phyloP scores from a whole-genome alignment of 2,888 invertebrate genomes.

The Cinara cedri region DNA sequence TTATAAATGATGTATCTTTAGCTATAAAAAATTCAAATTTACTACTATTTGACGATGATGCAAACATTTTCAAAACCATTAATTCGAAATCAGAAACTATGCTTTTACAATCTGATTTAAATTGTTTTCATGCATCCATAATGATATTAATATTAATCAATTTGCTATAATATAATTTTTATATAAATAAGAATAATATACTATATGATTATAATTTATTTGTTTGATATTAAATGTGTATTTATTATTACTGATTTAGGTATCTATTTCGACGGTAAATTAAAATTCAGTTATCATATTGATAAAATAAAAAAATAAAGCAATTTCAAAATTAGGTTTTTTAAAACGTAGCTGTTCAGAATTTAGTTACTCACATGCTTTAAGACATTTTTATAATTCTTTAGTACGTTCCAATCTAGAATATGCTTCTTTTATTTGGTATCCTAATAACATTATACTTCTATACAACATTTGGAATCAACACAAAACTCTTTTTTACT shows the following conservation, averaged over 20 bases:
- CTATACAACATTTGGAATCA: neutral
- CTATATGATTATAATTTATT: neutral
- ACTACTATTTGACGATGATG: no score
- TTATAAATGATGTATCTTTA: no score
- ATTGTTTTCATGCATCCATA: neutral
- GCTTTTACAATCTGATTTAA: neutral
- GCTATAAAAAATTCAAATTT: no score
- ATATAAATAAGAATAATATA: neutral
- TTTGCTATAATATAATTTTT: neutral
- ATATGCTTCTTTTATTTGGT: constrained; percentile 18
- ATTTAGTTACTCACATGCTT: neutral
- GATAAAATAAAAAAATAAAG: constrained; percentile 1
- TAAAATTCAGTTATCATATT: constrained; percentile 5
- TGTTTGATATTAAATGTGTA: neutral
- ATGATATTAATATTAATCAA: neutral
- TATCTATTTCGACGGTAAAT: neutral
- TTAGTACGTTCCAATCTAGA: neutral
- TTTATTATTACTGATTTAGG: constrained; percentile 18
- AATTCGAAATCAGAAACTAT: no score
- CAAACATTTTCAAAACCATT: no score
- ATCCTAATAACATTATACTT: neutral
- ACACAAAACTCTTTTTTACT: constrained; percentile 5
- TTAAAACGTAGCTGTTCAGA: constrained; percentile 15
- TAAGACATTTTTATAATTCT: constrained; percentile 1
- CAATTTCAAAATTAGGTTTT: no score